Evolutionary conservation across 2,888 invertebrate species (phyloP).

Genomic region (Polydrusus cervinus): DNA sequence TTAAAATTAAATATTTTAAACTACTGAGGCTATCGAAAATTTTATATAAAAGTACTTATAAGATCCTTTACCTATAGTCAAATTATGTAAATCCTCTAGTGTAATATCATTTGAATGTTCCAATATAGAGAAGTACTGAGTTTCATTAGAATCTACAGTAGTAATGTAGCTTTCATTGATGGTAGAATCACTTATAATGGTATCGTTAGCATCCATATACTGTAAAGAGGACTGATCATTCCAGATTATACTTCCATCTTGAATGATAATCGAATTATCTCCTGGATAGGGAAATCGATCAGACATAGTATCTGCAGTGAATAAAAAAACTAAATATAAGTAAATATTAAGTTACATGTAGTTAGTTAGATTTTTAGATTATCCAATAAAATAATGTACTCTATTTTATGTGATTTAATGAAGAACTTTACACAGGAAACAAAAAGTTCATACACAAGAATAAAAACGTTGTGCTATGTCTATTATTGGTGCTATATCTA

Average conservation of each 20-base stretch:
- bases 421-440: too few species aligned
- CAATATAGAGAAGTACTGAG: conserved; percentile 67
- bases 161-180: conserved; percentile 65
- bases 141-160: conserved; percentile 64
- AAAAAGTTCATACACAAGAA: too few species aligned
- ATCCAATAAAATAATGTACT: too few species aligned
- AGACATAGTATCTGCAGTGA: conserved; percentile 32
- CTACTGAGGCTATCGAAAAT: too few species aligned
- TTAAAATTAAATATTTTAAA: background rate
- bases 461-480: too few species aligned
- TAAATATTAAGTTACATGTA: background rate
- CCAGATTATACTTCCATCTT: conserved; percentile 49
- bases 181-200: conserved; percentile 59
- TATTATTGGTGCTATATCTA: background rate
- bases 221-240: conserved; percentile 42
- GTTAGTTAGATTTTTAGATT: background rate
- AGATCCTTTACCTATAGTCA: conserved; percentile 48
- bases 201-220: conserved; percentile 48
- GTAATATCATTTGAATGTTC: conserved; percentile 63
- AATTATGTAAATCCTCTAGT: conserved; percentile 60
- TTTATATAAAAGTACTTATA: background rate
- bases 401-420: too few species aligned
- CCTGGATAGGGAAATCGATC: conserved; percentile 39
- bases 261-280: conserved; percentile 41
- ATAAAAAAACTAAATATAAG: conserved; percentile 1